Evolutionary conservation across 2,113 vertebrate genomes (phyloP).

Genomic region (Fukomys damarensis): DNA sequence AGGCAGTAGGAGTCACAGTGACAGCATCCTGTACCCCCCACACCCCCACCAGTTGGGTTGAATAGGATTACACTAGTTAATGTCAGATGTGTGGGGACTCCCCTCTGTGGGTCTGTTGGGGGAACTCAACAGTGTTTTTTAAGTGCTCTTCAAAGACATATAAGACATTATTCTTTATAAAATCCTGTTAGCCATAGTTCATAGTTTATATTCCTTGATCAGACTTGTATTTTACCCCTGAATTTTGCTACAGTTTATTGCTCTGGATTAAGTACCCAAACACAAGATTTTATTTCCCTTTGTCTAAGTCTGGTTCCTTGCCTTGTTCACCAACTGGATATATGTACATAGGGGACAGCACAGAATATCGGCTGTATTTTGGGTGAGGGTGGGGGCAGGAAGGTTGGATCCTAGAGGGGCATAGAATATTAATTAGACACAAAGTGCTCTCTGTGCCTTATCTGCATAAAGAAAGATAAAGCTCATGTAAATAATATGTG

Average conservation of each 20-base stretch:
- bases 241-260: constrained; percentile 77
- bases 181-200: constrained; percentile 47
- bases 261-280: constrained; percentile 60
- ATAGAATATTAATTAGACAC: constrained; percentile 83
- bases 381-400: constrained; percentile 77
- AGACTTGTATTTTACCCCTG: constrained; percentile 55
- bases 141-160: neutral
- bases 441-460: constrained; percentile 85
- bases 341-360: constrained; percentile 64
- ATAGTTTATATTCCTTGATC: constrained; percentile 66
- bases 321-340: constrained; percentile 66
- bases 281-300: constrained; percentile 66
- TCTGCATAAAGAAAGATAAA: constrained; percentile 86
- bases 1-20: neutral
- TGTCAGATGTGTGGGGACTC: neutral
- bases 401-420: constrained; percentile 81
- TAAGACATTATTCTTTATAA: constrained; percentile 67
- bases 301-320: constrained; percentile 69
- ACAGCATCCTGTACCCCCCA: neutral
- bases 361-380: neutral
- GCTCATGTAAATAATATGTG: constrained; percentile 87
- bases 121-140: neutral
- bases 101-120: neutral
- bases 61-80: constrained; percentile 33
- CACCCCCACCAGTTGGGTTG: neutral